Base-by-base conservation (phyloP, 37 sponge, comb jelly and placozoan species). In the Cladorhizidae sp. region DNA sequence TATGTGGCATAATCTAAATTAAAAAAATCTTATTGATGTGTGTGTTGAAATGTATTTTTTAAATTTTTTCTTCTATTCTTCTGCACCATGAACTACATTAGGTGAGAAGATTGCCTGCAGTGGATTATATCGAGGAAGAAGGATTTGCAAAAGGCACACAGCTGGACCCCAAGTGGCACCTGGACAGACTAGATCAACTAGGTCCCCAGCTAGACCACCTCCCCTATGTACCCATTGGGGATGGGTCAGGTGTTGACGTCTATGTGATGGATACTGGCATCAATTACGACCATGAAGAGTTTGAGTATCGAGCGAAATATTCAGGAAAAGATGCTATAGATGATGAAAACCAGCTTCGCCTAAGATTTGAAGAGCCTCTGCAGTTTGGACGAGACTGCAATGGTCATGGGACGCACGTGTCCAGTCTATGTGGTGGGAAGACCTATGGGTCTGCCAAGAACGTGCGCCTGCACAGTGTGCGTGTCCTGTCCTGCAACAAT, bases 371-470 rank as follows among this genome's bases (percentile, higher is more conserved):
- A 11, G 40, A 11, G 21, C 49, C 36, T 21, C 56, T 38, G 18
- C 63, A 33, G 41, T 38, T 52, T 18, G 93, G 93, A 0, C 20
- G 62, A 14, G 93, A 92, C 43, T 92, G 93, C 70, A 77, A 88
- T 41, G 93, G 93, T 9, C 93, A 92, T 68, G 93, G 93, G 1
- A 92, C 93, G 0, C 93, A 92, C 57, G 85, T 92, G 18, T 81
- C 93, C 31, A 85, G 86, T 57, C 55, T 92, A 14, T 61, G 78
- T 64, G 93, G 82, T 11, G 93, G 93, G 25, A 76, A 75, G 31
- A 92, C 85, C 29, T 88, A 75, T 59, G 93, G 93, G 7, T 57
- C 78, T 40, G 93, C 93, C 8, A 88, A 85, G 71, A 61, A 72
- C 36, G 85, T 67, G 6, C 73, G 38, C 6, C 29, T 92, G 39